A percentile compares a stretch with the other conserved stretches of the same genome.
phyloP scores from a whole-genome alignment of 2,888 invertebrate species.

The Hyposoter dolosus region DNA sequence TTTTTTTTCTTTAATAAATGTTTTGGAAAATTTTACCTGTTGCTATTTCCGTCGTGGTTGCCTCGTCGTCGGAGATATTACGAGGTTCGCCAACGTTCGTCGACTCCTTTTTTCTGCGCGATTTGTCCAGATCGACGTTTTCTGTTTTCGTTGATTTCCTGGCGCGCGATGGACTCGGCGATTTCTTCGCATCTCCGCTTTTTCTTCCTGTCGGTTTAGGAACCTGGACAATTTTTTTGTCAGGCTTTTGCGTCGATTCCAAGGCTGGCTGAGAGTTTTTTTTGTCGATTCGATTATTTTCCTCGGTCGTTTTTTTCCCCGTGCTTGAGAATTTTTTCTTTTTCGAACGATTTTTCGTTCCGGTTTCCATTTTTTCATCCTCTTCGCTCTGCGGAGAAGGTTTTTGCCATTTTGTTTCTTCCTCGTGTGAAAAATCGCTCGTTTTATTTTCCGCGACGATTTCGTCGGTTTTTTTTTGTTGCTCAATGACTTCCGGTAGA shows the following conservation, averaged over 20 bases:
- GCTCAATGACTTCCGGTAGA: not conserved
- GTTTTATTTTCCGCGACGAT: not conserved
- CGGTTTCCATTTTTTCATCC: conserved; percentile 7
- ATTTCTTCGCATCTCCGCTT: conserved; percentile 7
- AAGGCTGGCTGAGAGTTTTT: not conserved
- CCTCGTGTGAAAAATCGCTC: not conserved
- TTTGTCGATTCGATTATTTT: not conserved
- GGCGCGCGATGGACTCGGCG: not conserved
- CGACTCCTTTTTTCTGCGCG: conserved; percentile 12
- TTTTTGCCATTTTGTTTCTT: not conserved
- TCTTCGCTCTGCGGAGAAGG: not conserved
- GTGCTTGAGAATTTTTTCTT: conserved; percentile 3
- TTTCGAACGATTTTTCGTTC: not conserved
- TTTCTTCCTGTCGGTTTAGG: not conserved
- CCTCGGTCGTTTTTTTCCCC: not conserved
- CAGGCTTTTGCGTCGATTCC: not conserved
- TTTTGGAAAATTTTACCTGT: conserved; percentile 28
- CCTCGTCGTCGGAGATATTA: conserved; percentile 31
- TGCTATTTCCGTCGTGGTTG: conserved; percentile 20
- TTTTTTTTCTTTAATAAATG: too few species aligned
- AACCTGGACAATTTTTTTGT: conserved; percentile 14
- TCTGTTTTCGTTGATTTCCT: not conserved
- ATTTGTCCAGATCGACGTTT: not conserved
- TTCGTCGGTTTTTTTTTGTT: not conserved
- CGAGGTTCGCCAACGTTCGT: not conserved